A percentile compares a stretch with the other conserved stretches of the same genome.
Evolutionary conservation across 2,888 invertebrate species (phyloP).

Genomic region (Hypercompe scribonia): DNA sequence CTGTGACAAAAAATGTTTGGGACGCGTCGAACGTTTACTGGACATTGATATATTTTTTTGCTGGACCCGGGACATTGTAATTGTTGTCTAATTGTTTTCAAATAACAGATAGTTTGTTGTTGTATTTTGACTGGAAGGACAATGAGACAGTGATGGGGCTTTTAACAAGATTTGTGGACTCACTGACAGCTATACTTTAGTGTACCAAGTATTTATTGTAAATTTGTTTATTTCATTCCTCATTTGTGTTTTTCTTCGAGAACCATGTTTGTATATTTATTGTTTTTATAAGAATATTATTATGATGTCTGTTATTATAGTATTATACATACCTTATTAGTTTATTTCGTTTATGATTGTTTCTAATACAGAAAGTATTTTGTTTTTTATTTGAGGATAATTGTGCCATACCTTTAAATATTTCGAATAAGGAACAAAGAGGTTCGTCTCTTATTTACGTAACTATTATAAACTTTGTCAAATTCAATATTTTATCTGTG

Average conservation of each 20-base stretch:
- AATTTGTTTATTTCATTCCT: slow-evolving; percentile 10
- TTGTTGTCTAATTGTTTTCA: slow-evolving; percentile 73
- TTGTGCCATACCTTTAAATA: too few relatives aligned
- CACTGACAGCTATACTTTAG: slow-evolving; percentile 36
- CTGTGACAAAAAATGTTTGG: slow-evolving; percentile 48
- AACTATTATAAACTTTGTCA: too few relatives aligned
- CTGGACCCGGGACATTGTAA: slow-evolving; percentile 61
- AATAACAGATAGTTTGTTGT: slow-evolving; percentile 65
- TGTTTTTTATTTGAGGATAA: too few relatives aligned
- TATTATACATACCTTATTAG: too few relatives aligned
- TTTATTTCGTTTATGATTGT: too few relatives aligned
- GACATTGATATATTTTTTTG: slow-evolving; percentile 53
- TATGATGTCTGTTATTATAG: too few relatives aligned
- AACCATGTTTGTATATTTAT: background rate
- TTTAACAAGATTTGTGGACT: slow-evolving; percentile 56
- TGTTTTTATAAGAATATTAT: background rate
- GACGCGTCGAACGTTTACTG: slow-evolving; percentile 44
- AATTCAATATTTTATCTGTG: too few relatives aligned
- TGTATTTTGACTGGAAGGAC: slow-evolving; percentile 67
- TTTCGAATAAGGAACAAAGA: too few relatives aligned
- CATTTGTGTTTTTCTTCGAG: background rate
- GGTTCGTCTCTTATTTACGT: too few relatives aligned
- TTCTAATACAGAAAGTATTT: too few relatives aligned
- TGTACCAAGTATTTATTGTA: background rate
- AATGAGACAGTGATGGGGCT: slow-evolving; percentile 56